Conservation (phyloP, 2,888 invertebrate genomes). For the Brachylomia viminalis region DNA sequence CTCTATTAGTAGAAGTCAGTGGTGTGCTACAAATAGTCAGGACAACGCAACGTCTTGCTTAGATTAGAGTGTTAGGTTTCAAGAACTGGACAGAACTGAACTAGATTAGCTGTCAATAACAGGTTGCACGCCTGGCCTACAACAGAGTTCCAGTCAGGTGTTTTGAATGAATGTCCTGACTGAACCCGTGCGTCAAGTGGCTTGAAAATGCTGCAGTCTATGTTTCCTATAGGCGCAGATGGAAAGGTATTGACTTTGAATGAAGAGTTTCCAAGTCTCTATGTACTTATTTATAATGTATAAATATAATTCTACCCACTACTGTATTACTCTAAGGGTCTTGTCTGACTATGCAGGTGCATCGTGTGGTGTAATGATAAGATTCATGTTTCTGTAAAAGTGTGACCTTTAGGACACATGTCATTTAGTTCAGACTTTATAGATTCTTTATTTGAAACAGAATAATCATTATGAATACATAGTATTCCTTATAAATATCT, state of each 20-base stretch:
- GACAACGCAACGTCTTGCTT: neutral
- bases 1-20: too few species aligned
- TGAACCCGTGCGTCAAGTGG: neutral
- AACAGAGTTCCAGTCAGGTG: neutral
- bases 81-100: constrained; percentile 1
- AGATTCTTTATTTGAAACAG: constrained; percentile 84
- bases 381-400: constrained; percentile 78
- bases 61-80: constrained; percentile 15
- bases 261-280: constrained; percentile 27
- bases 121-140: too few species aligned
- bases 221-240: neutral
- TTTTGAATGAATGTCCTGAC: neutral
- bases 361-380: constrained; percentile 80
- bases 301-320: constrained; percentile 46
- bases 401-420: constrained; percentile 77
- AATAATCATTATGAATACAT: constrained; percentile 81
- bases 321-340: constrained; percentile 27
- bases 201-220: too few species aligned
- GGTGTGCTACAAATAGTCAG: neutral
- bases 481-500: constrained; percentile 80
- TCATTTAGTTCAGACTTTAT: constrained; percentile 85
- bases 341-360: constrained; percentile 54
- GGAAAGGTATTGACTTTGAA: neutral
- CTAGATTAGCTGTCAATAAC: neutral
- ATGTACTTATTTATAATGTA: constrained; percentile 39